Percentiles rank a stretch among this genome's conserved stretches.
Evolutionary conservation across 2,113 vertebrate genomes (phyloP).

Genomic region (Trematocara marginatum): DNA sequence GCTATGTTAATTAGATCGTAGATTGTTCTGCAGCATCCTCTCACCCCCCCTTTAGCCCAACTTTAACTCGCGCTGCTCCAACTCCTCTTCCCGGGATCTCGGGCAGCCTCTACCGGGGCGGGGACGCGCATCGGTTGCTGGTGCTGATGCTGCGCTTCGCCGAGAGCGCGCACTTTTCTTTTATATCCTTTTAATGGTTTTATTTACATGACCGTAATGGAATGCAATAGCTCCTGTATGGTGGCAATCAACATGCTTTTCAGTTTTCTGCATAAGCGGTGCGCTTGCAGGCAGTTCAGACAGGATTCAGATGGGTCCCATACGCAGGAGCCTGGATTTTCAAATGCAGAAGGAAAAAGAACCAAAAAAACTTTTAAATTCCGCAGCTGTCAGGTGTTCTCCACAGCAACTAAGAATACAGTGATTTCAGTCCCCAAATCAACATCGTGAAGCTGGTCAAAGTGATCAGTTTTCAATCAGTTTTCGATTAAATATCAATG

Average conservation of each 20-base stretch:
- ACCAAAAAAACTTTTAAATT: slow-evolving; percentile 21
- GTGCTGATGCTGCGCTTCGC: slow-evolving; percentile 65
- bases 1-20: slow-evolving; percentile 51
- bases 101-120: slow-evolving; percentile 61
- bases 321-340: background rate
- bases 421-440: background rate
- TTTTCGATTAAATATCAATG: background rate
- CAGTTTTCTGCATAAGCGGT: background rate
- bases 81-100: slow-evolving; percentile 71
- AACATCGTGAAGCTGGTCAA: background rate
- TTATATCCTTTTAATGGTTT: slow-evolving; percentile 28
- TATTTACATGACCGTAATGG: background rate
- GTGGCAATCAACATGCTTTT: background rate
- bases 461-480: background rate
- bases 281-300: background rate
- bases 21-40: slow-evolving; percentile 63
- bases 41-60: slow-evolving; percentile 58
- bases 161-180: slow-evolving; percentile 67
- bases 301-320: background rate
- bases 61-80: slow-evolving; percentile 74
- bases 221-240: background rate
- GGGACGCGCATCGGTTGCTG: slow-evolving; percentile 65
- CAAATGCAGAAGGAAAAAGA: background rate
- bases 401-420: background rate
- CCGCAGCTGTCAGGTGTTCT: background rate